Conservation (phyloP, 2,888 invertebrate genomes). For the Leptinotarsa tumamoca region DNA sequence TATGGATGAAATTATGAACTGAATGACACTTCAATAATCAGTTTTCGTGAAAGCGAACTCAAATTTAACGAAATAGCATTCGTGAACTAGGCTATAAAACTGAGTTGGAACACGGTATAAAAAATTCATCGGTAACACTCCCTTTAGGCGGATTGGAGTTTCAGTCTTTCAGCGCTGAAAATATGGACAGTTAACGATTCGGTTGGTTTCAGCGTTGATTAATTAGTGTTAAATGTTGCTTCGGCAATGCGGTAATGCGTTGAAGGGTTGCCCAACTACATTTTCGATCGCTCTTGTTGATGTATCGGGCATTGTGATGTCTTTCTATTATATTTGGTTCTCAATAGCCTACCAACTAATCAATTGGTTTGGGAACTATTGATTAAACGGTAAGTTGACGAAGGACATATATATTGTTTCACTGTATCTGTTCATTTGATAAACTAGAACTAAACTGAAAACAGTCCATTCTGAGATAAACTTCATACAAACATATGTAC, state of each 20-base stretch:
- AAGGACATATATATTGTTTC: too few relatives aligned
- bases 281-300: not conserved
- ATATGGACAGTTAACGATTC: constrained; percentile 11
- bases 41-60: too few relatives aligned
- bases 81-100: not conserved
- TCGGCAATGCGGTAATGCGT: not conserved
- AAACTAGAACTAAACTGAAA: too few relatives aligned
- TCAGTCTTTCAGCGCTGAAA: not conserved
- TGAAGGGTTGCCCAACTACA: not conserved
- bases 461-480: too few relatives aligned
- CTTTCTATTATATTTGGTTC: not conserved
- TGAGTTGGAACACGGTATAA: not conserved
- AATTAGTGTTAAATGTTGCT: constrained; percentile 3
- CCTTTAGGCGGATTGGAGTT: constrained; percentile 2
- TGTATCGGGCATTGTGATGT: not conserved
- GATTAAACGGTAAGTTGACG: not conserved
- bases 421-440: too few relatives aligned
- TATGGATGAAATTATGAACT: too few relatives aligned
- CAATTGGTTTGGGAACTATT: not conserved
- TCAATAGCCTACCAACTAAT: not conserved
- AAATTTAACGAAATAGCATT: too few relatives aligned
- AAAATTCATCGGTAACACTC: constrained; percentile 7
- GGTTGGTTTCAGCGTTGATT: not conserved
- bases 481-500: too few relatives aligned
- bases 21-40: too few relatives aligned